Evolutionary conservation across 2,113 vertebrate genomes (phyloP), one percentile per base, ranked within the genome.

Genomic region (Scophthalmus maximus): DNA sequence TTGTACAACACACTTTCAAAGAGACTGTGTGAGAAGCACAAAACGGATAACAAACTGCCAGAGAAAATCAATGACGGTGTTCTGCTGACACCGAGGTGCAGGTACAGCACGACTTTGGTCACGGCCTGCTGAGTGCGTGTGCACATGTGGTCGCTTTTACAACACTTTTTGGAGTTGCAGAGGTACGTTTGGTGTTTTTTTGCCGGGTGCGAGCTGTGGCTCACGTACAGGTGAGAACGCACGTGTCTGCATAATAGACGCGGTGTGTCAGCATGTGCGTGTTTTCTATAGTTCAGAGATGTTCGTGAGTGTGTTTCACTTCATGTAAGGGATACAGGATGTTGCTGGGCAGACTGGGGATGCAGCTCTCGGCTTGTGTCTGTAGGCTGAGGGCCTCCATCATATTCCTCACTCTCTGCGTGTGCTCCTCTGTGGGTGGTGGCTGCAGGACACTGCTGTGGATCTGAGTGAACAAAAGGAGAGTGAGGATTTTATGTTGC

Each of bases 321-420:
- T 81, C 18, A 30, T 15, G 3, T 52, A 34, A 75, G 14, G 90
- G 92, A 93, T 92, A 92, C 92, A 92, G 15, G 49, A 89, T 10
- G 29, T 17, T 46, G 44, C 40, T 18, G 52, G 68, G 32, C 49
- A 55, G 60, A 27, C 9, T 8, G 22, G 36, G 32, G 72, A 42
- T 57, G 78, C 67, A 30, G 73, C 40, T 71, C 25, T 85, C 49
- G 0, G 61, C 4, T 3, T 71, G 18, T 1, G 49, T 47, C 62
- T 75, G 78, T 0, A 52, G 30, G 58, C 22, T 30, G 9, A 93
- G 82, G 23, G 79, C 74, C 71, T 88, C 81, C 57, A 87, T 62
- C 78, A 90, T 11, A n/a, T 38, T 60, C 49, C 25, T 76, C 36
- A 66, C 62, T 70, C 86, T 79, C 60, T 73, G 84, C 64, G 32